Evolutionary conservation across 2,797 vertebrate genomes (phyloP).

Genomic region (Amblyraja radiata): DNA sequence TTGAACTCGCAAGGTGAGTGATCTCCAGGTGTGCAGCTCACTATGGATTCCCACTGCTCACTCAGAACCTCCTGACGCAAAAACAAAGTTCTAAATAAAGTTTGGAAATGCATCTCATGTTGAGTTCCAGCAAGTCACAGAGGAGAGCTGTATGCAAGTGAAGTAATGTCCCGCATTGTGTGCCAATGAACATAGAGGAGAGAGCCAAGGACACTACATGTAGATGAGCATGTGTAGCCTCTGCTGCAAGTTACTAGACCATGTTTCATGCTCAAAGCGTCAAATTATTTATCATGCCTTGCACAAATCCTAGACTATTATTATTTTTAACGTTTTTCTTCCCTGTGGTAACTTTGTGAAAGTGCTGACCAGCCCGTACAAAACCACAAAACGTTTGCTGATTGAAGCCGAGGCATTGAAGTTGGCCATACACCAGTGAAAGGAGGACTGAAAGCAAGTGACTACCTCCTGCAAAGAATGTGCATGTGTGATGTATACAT

Average conservation of each 20-base stretch:
- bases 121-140: background rate
- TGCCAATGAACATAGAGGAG: conserved; percentile 15
- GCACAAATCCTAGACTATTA: background rate
- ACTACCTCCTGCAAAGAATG: conserved; percentile 22
- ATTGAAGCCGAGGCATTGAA: background rate
- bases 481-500: background rate
- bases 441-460: background rate
- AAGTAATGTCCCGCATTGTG: conserved; percentile 20
- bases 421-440: background rate
- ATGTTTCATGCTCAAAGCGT: background rate
- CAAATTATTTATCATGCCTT: background rate
- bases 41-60: background rate
- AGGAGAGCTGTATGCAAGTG: background rate
- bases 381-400: background rate
- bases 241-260: conserved; percentile 2
- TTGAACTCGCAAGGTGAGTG: background rate
- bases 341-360: background rate
- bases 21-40: background rate
- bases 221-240: background rate
- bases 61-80: background rate
- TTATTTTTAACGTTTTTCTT: background rate
- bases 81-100: background rate
- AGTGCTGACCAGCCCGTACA: background rate
- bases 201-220: conserved; percentile 18
- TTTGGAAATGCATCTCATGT: background rate